These are phyloP conservation scores for Eospalax fontanierii DNA, from an alignment of 2,797 vertebrate species.

Conservation along the genomic window DNA sequence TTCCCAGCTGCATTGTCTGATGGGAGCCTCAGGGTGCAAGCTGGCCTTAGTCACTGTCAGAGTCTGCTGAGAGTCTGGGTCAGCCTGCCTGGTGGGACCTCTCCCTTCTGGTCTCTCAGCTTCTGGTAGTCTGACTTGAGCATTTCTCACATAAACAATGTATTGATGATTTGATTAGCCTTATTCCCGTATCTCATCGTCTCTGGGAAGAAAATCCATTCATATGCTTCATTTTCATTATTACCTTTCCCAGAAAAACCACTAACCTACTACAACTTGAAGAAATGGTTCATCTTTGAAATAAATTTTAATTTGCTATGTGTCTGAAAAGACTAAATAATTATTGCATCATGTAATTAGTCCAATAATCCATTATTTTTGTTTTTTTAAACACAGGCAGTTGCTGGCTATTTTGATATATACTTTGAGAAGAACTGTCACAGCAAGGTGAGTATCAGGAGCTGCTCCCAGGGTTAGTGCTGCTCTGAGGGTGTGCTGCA, in stretches of 20 bases:
- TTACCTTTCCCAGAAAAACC: slow-evolving; percentile 28
- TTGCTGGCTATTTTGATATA: slow-evolving; percentile 98
- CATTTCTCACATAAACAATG: neutral
- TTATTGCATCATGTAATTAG: neutral
- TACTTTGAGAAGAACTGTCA: slow-evolving; percentile 96
- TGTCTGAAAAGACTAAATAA: slow-evolving; percentile 61
- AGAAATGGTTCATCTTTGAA: slow-evolving; percentile 61
- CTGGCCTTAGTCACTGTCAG: neutral
- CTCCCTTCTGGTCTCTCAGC: neutral
- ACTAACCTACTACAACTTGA: slow-evolving; percentile 19
- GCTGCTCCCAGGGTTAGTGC: too few species aligned
- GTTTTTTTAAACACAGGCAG: slow-evolving; percentile 90
- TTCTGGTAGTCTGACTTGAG: neutral
- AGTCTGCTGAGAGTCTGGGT: neutral
- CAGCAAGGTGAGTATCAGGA: slow-evolving; percentile 93
- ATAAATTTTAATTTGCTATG: slow-evolving; percentile 4
- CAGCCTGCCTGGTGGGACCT: accelerated
- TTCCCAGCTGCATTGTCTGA: neutral
- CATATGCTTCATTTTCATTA: slow-evolving; percentile 44
- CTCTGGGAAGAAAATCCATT: slow-evolving; percentile 45
- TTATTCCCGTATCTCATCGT: slow-evolving; percentile 38
- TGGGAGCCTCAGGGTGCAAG: neutral
- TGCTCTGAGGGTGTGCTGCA: too few species aligned
- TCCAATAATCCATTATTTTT: slow-evolving; percentile 66
- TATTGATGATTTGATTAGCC: slow-evolving; percentile 41